Percentiles rank a stretch among this genome's conserved stretches.
phyloP scores from a whole-genome alignment of 1,140 invertebrate genomes.

The Drosophila trapezifrons region DNA sequence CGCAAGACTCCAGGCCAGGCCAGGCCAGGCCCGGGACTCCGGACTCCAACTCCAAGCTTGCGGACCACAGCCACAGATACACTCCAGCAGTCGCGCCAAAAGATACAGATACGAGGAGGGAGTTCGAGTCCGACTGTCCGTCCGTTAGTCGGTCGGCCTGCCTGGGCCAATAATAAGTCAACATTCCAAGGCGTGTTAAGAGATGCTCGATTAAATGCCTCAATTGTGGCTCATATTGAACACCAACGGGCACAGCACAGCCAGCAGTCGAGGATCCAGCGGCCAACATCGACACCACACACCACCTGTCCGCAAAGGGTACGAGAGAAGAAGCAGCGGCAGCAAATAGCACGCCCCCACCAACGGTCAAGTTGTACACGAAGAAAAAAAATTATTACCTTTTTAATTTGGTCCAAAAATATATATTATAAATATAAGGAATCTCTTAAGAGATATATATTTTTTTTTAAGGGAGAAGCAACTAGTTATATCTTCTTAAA shows the following conservation, averaged over 20 bases:
- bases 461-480: too few relatives aligned
- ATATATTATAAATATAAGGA: background rate
- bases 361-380: constrained; percentile 69
- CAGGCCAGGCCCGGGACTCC: constrained; percentile 20
- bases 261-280: constrained; percentile 51
- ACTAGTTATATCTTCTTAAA: too few relatives aligned
- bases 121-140: constrained; percentile 20
- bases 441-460: background rate
- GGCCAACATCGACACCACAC: constrained; percentile 79
- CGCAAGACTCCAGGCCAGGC: constrained; percentile 46
- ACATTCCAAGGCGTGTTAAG: constrained; percentile 83
- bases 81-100: constrained; percentile 17
- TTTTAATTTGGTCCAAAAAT: background rate
- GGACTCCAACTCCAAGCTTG: background rate
- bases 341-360: constrained; percentile 79
- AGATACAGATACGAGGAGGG: constrained; percentile 37
- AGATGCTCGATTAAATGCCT: constrained; percentile 83
- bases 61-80: constrained; percentile 9
- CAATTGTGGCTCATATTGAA: constrained; percentile 83
- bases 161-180: constrained; percentile 81
- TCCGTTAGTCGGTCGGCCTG: constrained; percentile 40
- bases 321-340: constrained; percentile 50
- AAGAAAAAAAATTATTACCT: background rate
- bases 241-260: constrained; percentile 64
- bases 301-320: constrained; percentile 73